These are phyloP conservation scores for Hypothenemus hampei DNA, from an alignment of 1,140 invertebrate genomes.

Conservation along the genomic window DNA sequence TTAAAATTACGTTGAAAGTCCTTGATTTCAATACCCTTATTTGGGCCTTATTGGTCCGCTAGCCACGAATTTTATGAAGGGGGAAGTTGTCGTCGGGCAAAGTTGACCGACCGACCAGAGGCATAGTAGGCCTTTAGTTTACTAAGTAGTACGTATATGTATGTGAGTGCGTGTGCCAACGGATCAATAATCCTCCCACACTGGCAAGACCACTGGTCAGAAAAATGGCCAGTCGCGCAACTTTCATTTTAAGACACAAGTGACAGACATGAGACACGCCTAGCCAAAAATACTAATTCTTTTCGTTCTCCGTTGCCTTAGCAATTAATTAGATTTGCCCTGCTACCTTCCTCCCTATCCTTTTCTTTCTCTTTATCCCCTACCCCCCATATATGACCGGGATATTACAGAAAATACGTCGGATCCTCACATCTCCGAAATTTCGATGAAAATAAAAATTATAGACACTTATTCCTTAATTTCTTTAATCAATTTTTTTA, in stretches of 20 bases:
- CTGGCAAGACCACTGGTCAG: constrained; percentile 44
- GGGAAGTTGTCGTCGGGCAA: constrained; percentile 7
- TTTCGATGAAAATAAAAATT: too few species aligned
- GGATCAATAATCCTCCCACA: constrained; percentile 46
- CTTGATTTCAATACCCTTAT: not conserved
- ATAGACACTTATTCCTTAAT: too few species aligned
- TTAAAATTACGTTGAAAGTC: constrained; percentile 6
- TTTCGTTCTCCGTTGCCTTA: constrained; percentile 30
- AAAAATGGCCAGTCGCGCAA: constrained; percentile 44
- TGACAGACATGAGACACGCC: constrained; percentile 40
- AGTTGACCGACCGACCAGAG: constrained; percentile 15
- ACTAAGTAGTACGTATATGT: constrained; percentile 33
- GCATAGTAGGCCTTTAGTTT: constrained; percentile 25
- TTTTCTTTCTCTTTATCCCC: constrained; percentile 18
- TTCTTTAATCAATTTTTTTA: too few species aligned
- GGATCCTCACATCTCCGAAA: not conserved
- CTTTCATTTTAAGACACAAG: constrained; percentile 42
- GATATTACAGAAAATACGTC: constrained; percentile 21
- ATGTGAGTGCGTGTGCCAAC: constrained; percentile 37
- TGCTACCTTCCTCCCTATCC: constrained; percentile 25
- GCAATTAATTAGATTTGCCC: constrained; percentile 30
- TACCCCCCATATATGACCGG: constrained; percentile 25
- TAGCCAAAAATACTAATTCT: constrained; percentile 36
- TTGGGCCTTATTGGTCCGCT: constrained; percentile 17
- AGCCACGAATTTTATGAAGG: constrained; percentile 13